Percentiles rank a stretch among this genome's conserved stretches.
Evolutionary conservation across 2,113 vertebrate genomes (phyloP).

Genomic region (Cynocephalus volans): DNA sequence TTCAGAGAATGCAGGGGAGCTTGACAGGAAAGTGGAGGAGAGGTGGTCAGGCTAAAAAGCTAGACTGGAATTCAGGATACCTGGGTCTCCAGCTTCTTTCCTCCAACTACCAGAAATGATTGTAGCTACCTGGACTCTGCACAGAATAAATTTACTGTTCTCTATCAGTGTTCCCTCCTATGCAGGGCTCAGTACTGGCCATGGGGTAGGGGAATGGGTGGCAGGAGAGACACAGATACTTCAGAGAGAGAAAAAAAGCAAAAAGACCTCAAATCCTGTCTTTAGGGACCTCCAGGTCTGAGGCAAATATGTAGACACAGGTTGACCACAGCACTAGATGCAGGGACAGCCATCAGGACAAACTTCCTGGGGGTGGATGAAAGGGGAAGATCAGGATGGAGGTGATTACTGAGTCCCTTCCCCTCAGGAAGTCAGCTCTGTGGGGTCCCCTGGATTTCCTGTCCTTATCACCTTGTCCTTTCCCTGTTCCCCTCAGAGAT

Average conservation of each 20-base stretch:
- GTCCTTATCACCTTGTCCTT: constrained; percentile 42
- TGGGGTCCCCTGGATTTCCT: not conserved
- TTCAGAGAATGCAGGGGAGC: not conserved
- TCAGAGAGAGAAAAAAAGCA: not conserved
- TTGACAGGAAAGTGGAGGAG: not conserved
- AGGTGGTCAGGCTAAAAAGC: not conserved
- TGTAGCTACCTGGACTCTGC: not conserved
- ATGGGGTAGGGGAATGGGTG: not conserved
- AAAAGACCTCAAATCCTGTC: not conserved
- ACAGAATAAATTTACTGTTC: not conserved
- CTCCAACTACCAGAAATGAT: not conserved
- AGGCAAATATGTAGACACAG: not conserved
- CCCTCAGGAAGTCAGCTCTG: not conserved
- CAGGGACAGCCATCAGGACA: not conserved
- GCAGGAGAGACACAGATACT: not conserved
- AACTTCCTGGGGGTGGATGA: not conserved
- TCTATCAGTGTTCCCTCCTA: not conserved
- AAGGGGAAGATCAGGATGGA: not conserved
- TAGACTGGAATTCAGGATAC: not conserved
- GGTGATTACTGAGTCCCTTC: not conserved
- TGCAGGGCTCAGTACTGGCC: not conserved
- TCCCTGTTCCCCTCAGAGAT: constrained; percentile 89
- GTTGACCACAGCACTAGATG: not conserved
- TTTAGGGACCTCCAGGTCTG: not conserved
- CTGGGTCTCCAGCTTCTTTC: not conserved